Conservation (phyloP, 2,888 invertebrate genomes). For the Taphrorychus bicolor region DNA sequence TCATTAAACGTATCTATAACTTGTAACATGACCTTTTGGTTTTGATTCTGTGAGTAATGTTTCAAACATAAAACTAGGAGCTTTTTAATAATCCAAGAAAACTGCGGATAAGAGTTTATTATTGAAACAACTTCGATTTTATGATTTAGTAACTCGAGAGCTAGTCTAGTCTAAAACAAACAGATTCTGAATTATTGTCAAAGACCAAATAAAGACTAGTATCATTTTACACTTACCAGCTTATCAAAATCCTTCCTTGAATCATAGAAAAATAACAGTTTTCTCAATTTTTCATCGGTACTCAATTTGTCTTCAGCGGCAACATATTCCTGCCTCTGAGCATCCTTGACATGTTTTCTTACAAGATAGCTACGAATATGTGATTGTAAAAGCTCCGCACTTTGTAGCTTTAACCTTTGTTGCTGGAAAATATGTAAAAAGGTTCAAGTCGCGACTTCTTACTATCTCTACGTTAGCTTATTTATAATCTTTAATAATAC, state of each 20-base stretch:
- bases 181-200: too few species aligned
- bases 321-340: conserved; percentile 76
- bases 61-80: conserved; percentile 55
- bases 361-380: conserved; percentile 77
- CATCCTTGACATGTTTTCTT: conserved; percentile 71
- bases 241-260: conserved; percentile 70
- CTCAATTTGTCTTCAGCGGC: conserved; percentile 59
- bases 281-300: conserved; percentile 67
- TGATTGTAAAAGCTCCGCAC: conserved; percentile 84
- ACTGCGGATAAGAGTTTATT: conserved; percentile 53
- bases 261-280: conserved; percentile 81
- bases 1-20: conserved; percentile 79
- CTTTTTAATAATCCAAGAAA: conserved; percentile 60
- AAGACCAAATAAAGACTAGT: too few species aligned
- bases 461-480: too few species aligned
- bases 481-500: too few species aligned
- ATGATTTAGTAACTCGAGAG: conserved; percentile 13
- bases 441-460: too few species aligned
- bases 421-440: conserved; percentile 66
- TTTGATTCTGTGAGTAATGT: conserved; percentile 45
- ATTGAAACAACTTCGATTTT: conserved; percentile 17
- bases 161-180: conserved; percentile 25
- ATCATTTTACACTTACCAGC: conserved; percentile 66
- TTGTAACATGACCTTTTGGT: conserved; percentile 75
- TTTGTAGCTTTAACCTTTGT: conserved; percentile 74